Conservation (phyloP, 2,888 invertebrate species). For the Nezara viridula region DNA sequence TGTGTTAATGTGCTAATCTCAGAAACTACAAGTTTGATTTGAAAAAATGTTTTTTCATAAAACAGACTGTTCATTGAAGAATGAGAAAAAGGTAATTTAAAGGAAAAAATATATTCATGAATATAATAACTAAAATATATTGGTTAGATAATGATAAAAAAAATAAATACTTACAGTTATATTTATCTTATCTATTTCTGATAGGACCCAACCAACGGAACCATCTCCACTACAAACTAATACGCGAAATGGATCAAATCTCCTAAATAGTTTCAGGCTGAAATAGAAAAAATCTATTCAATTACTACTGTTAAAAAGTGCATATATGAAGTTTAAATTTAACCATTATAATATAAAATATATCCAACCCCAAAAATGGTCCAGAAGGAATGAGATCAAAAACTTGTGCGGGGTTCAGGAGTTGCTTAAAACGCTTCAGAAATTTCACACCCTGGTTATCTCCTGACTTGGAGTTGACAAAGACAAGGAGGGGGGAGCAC, state of each 20-base stretch:
- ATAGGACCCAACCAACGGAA: conserved; percentile 97
- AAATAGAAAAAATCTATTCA: conserved; percentile 62
- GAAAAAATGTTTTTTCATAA: too few species aligned
- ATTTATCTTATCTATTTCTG: conserved; percentile 93
- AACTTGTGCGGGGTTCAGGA: conserved; percentile 97
- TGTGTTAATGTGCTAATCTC: too few species aligned
- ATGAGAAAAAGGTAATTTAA: too few species aligned
- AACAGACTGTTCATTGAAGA: too few species aligned
- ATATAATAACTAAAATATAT: not conserved
- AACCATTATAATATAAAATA: not conserved
- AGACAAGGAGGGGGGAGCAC: conserved; percentile 89
- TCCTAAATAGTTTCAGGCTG: conserved; percentile 88
- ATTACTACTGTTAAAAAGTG: not conserved
- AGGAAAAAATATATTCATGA: not conserved
- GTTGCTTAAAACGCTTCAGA: conserved; percentile 92
- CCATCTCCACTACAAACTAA: conserved; percentile 98
- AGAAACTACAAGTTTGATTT: too few species aligned
- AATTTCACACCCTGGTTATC: conserved; percentile 98
- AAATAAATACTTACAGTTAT: conserved; percentile 84
- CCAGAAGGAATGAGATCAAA: conserved; percentile 93
- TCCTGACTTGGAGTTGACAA: conserved; percentile 97
- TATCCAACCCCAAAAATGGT: conserved; percentile 80
- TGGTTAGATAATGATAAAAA: not conserved
- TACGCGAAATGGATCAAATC: conserved; percentile 96
- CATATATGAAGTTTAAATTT: not conserved